Conservation (phyloP, 2,797 vertebrate genomes). For the Pangasius mekongensis region DNA sequence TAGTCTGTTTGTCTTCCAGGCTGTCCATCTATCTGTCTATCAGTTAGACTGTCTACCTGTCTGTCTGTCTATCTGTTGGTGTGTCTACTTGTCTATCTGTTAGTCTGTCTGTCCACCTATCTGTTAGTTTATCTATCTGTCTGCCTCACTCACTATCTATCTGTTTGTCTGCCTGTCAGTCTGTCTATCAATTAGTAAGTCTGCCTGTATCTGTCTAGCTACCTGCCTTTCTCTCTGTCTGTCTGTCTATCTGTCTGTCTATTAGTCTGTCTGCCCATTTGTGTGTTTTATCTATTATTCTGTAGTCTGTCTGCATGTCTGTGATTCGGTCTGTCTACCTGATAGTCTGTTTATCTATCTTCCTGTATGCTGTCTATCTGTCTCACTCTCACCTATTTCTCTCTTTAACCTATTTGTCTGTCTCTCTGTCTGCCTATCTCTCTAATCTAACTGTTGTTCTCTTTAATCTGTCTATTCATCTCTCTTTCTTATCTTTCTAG, state of each 20-base stretch:
- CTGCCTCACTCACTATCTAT: neutral
- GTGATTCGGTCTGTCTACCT: neutral
- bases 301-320: neutral
- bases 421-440: neutral
- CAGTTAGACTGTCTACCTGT: neutral
- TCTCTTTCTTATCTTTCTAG: neutral
- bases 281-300: too few relatives aligned
- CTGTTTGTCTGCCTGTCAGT: neutral
- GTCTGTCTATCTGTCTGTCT: neutral
- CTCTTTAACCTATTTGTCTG: neutral
- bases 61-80: neutral
- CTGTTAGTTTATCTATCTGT: neutral
- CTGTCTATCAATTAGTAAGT: neutral
- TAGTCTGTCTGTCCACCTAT: neutral
- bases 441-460: neutral
- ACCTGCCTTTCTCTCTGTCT: neutral
- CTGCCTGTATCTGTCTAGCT: too few relatives aligned
- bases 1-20: neutral
- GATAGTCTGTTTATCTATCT: neutral
- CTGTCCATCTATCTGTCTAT: neutral
- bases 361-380: neutral
- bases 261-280: neutral
- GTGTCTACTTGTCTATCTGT: neutral
- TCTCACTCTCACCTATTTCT: neutral
- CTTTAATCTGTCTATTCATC: neutral